Percentiles rank a stretch among this genome's conserved stretches.
phyloP scores from a whole-genome alignment of 2,797 vertebrate genomes.

The Pantherophis vulpinus region DNA sequence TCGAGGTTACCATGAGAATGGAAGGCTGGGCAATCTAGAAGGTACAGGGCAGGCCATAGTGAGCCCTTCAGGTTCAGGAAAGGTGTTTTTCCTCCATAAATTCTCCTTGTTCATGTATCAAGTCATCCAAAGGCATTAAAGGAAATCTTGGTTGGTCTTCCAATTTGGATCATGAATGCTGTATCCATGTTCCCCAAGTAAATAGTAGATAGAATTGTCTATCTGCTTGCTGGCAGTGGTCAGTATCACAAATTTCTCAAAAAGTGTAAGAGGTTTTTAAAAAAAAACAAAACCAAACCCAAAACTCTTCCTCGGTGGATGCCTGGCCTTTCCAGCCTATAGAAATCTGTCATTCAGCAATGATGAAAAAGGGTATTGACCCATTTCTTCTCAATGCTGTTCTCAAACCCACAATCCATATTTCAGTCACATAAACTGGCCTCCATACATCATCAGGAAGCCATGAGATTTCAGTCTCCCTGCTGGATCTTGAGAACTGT shows the following conservation, averaged over 20 bases:
- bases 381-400: background rate
- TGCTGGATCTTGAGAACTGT: background rate
- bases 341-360: background rate
- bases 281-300: background rate
- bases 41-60: background rate
- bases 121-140: background rate
- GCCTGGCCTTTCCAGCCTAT: background rate
- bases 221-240: background rate
- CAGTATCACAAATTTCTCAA: background rate
- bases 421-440: background rate
- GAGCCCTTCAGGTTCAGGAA: background rate
- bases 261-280: background rate
- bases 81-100: background rate
- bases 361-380: background rate
- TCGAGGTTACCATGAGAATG: background rate
- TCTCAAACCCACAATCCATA: background rate
- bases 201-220: background rate
- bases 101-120: background rate
- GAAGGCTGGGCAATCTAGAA: background rate
- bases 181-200: background rate
- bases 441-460: background rate
- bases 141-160: background rate
- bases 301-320: background rate
- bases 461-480: background rate
- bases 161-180: background rate